Evolutionary conservation across 2,888 invertebrate genomes (phyloP).

Genomic region (Apamea anceps): DNA sequence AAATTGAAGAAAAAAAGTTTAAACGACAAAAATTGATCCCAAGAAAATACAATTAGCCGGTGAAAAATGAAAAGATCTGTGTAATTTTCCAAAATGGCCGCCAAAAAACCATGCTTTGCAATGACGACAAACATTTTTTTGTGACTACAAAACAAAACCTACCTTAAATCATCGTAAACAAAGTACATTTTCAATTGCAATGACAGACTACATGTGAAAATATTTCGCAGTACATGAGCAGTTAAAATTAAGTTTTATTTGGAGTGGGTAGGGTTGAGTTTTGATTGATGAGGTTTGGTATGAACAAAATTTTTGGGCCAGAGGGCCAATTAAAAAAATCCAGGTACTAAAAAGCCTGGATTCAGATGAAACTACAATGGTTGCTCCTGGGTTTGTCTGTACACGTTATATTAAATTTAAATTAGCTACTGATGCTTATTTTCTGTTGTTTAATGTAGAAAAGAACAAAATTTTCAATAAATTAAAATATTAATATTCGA

Average conservation of each 20-base stretch:
- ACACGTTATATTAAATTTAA: background rate
- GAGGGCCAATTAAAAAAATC: slow-evolving; percentile 75
- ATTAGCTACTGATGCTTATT: background rate
- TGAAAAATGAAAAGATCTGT: slow-evolving; percentile 58
- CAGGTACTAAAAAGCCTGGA: slow-evolving; percentile 42
- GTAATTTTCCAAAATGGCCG: slow-evolving; percentile 72
- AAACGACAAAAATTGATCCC: slow-evolving; percentile 58
- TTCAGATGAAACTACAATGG: slow-evolving; percentile 49
- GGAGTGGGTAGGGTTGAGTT: background rate
- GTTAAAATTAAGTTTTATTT: background rate
- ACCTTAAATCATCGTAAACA: fast-evolving
- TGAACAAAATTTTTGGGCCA: slow-evolving; percentile 46
- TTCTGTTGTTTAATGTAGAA: background rate
- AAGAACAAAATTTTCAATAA: background rate
- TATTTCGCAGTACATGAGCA: background rate
- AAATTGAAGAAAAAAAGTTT: slow-evolving; percentile 17
- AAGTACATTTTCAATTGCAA: background rate
- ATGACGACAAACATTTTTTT: slow-evolving; percentile 26
- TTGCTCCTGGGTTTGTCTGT: slow-evolving; percentile 14
- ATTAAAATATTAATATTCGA: background rate
- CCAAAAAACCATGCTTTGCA: slow-evolving; percentile 39
- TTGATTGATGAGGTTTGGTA: slow-evolving; percentile 19
- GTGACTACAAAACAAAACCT: background rate
- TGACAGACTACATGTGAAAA: background rate
- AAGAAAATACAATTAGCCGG: slow-evolving; percentile 62